Evolutionary conservation across 2,888 invertebrate species (phyloP), one percentile per base, ranked within the genome.

Genomic region (Acrobasis consociella): DNA sequence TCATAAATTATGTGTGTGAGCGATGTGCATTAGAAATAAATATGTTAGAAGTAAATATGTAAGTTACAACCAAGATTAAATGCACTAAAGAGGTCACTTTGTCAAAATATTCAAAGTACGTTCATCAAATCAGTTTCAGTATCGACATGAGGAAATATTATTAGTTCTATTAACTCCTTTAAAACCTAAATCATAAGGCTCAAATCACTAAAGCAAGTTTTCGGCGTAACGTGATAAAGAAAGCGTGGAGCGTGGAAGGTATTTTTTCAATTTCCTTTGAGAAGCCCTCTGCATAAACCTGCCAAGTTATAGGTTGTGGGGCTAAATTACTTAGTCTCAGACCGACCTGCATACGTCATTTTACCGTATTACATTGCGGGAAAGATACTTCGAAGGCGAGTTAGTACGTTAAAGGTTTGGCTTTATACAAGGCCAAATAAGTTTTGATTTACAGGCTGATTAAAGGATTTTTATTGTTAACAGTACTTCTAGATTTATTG

Each of bases 201-300:
- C 17, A 56, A 56, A 56, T 10, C 39, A 38, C 55, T 15, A 9
- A 10, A 13, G 10, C 56, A 22, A 42, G 8, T 10, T 13, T 39
- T 56, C 22, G 42, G 13, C 13, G 42, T 42, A 46, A 56, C 42
- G 16, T 11, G 46, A 46, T 42, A 56, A 56, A 42, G 56, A 42
- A 56, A 22, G 17, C 55, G 55, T 42, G 55, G 39, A 10, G 46
- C n/a, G 46, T 13, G 46, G 7, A 46, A 46, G 39, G 17, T 56
- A 56, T 56, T 46, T 56, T 56, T 56, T 56, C 56, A 56, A 56
- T 56, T 56, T 56, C 56, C 56, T 42, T 56, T 56, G 56, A 56
- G 56, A 13, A 56, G 42, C 42, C 42, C 46, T 56, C 13, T 16
- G 56, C 39, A 56, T 56, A 56, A 56, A 56, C 56, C 56, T 56